Evolutionary conservation across 2,888 invertebrate genomes (phyloP), one percentile per base, ranked within the genome.

Genomic region (Patella pellucida): DNA sequence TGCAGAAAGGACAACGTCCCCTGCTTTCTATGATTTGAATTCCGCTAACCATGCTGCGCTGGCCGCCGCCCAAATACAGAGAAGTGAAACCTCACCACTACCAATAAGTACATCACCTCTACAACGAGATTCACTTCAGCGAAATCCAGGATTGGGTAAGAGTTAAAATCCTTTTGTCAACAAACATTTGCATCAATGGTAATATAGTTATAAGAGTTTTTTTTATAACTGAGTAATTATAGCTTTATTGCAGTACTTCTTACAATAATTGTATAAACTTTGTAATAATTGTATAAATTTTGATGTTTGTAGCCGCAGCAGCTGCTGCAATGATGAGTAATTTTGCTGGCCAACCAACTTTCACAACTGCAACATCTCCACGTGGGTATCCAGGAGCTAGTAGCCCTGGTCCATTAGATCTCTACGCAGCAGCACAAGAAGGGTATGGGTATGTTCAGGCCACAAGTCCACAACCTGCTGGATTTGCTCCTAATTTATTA

Each of bases 371-470:
- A 73, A 91, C 89, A 83, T 89, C 86, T 83, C 80, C 84, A 72
- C 90, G 95, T 86, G 95, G 95, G 73, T 97, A 97, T 93, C 96
- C 96, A 76, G 94, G 96, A 73, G 96, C 97, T 86, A 97, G 96
- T 93, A 97, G 97, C 88, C 97, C 97, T 78, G 97, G 86, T 94
- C 97, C 87, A 94, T 95, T 97, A 89, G 97, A 98, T 92, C 96
- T 97, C 93, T 97, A 97, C 93, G 96, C 95, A 92, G 95, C 96
- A 89, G 96, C 70, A 69, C 77, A 78, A 68, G 74, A 75, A 95
- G 87, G 87, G 87, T 95, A 96, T 85, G 96, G 97, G 91, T 98
- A 97, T 92, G 97, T 97, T 91, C 97, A 97, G 93, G 96, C 97
- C 88, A 93, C 97, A 87, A 97, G 97, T 93, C 97, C 98, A 89